Evolutionary conservation across 2,888 invertebrate species (phyloP).

Genomic region (Sinodicranocentrus sp.): DNA sequence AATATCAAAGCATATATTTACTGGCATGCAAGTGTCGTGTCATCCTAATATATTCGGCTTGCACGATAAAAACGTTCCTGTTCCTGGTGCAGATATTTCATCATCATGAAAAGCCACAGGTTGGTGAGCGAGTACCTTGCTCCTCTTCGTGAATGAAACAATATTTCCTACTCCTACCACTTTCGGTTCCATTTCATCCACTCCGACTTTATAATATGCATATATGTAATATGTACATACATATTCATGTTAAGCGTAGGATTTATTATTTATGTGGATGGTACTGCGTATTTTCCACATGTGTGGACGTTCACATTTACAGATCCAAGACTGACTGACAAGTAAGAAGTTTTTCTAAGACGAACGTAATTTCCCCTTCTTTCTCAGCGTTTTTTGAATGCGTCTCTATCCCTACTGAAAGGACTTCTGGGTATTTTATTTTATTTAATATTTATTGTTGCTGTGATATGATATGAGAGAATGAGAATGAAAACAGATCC

Average conservation of each 20-base stretch:
- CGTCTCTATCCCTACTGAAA: background rate
- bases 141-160: conserved; percentile 55
- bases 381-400: background rate
- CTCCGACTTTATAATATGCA: too few relatives aligned
- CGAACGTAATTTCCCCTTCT: background rate
- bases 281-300: too few relatives aligned
- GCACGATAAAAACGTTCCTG: background rate
- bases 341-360: background rate
- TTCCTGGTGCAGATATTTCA: background rate
- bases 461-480: conserved; percentile 6
- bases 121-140: conserved; percentile 35
- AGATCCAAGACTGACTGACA: conserved; percentile 35
- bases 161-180: background rate
- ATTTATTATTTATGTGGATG: conserved; percentile 40
- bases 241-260: conserved; percentile 22
- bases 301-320: conserved; percentile 32
- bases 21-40: conserved; percentile 16
- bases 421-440: conserved; percentile 41
- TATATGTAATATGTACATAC: background rate
- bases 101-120: conserved; percentile 54
- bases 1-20: conserved; percentile 14
- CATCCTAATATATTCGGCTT: conserved; percentile 6
- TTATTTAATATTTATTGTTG: conserved; percentile 16
- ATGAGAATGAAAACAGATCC: conserved; percentile 43
- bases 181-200: background rate